Evolutionary conservation across 2,113 vertebrate genomes (phyloP).

Genomic region (Alligator mississippiensis): DNA sequence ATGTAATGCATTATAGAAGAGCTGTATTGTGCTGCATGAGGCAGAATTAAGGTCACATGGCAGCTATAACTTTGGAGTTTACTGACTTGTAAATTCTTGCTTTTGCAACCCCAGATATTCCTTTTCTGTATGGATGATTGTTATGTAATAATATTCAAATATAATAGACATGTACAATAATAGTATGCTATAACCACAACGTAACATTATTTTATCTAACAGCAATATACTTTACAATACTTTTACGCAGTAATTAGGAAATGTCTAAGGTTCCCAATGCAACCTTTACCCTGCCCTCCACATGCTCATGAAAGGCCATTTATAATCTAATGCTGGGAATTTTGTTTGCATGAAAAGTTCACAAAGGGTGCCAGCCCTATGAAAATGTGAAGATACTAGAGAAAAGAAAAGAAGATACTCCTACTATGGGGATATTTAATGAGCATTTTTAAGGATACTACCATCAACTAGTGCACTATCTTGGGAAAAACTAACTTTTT

Average conservation of each 20-base stretch:
- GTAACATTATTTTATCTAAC: not conserved
- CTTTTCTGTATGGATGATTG: too few relatives aligned
- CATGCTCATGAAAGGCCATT: not conserved
- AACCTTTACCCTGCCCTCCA: not conserved
- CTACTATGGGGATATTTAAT: too few relatives aligned
- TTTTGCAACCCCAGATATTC: too few relatives aligned
- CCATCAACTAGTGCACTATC: not conserved
- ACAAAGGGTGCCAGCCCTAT: not conserved
- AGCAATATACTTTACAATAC: not conserved
- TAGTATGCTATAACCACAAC: conserved; percentile 10
- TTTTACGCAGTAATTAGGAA: not conserved
- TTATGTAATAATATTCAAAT: too few relatives aligned
- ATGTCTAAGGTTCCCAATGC: not conserved
- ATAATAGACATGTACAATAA: not conserved
- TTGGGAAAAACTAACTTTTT: not conserved
- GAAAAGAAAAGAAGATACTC: not conserved
- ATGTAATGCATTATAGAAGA: not conserved
- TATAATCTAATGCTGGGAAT: not conserved
- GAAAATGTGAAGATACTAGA: not conserved
- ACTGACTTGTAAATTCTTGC: not conserved
- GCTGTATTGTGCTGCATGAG: not conserved
- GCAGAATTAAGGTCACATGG: conserved; percentile 9
- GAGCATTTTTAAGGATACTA: not conserved
- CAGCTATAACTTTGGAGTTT: not conserved
- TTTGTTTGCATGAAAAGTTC: not conserved